Conservation (phyloP, 64 coral and sea anemone genomes). For the Stichodactyla helianthus region DNA sequence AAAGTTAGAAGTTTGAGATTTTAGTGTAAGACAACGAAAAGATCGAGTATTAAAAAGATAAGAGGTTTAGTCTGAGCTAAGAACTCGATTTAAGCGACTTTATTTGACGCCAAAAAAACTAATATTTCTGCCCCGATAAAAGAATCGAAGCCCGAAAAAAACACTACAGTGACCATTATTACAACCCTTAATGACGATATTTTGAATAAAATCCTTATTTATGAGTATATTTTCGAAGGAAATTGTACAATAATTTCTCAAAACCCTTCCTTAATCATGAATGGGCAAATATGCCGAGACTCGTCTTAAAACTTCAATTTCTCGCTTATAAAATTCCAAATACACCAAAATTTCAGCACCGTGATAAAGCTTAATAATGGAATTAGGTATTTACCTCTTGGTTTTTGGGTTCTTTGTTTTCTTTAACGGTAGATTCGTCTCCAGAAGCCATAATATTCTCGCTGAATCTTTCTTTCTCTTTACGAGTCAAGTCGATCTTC, state of each 20-base stretch:
- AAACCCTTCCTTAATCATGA: not conserved
- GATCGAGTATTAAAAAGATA: not conserved
- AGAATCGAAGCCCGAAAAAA: not conserved
- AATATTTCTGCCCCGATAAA: not conserved
- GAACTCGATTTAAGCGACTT: not conserved
- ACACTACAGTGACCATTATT: not conserved
- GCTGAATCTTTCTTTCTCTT: slow-evolving; percentile 23
- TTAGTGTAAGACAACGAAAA: not conserved
- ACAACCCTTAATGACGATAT: not conserved
- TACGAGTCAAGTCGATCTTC: slow-evolving; percentile 9
- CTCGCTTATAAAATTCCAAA: not conserved
- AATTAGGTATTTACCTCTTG: slow-evolving; percentile 36
- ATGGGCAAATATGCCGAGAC: slow-evolving; percentile 11
- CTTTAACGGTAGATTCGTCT: slow-evolving; percentile 61
- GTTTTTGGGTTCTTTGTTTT: slow-evolving; percentile 55
- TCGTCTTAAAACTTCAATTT: not conserved
- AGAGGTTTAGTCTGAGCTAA: not conserved
- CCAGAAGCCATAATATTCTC: slow-evolving; percentile 72
- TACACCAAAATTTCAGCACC: not conserved
- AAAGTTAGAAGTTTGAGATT: not conserved
- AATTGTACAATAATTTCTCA: not conserved
- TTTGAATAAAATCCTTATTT: not conserved
- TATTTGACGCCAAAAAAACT: not conserved
- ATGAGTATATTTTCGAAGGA: not conserved
- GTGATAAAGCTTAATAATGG: slow-evolving; percentile 8